A percentile compares a stretch with the other conserved stretches of the same genome.
These are phyloP conservation scores for Caenorhabditis tropicalis DNA, from an alignment of 1,140 invertebrate species.

Conservation along the genomic window DNA sequence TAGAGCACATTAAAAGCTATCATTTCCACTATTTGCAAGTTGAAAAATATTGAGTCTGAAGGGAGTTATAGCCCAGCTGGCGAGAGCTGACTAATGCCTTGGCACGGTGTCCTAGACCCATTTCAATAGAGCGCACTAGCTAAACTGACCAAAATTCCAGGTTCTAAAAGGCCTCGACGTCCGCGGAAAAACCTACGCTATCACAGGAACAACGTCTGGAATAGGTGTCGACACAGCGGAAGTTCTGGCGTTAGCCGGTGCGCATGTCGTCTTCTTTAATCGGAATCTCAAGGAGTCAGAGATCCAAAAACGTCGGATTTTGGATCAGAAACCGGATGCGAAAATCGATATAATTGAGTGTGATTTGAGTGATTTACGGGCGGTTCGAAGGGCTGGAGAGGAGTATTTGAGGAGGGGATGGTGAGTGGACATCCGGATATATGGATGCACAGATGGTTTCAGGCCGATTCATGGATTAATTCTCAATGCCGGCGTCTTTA, in stretches of 20 bases:
- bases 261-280: conserved; percentile 85
- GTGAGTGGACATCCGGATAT: background rate
- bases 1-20: too few relatives aligned
- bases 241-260: conserved; percentile 85
- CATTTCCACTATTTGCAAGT: too few relatives aligned
- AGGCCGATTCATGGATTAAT: conserved; percentile 85
- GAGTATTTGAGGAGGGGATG: conserved; percentile 38
- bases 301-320: conserved; percentile 74
- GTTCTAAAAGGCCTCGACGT: conserved; percentile 86
- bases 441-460: conserved; percentile 32
- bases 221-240: conserved; percentile 91
- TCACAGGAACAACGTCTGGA: conserved; percentile 88
- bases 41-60: too few relatives aligned
- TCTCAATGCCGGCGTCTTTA: conserved; percentile 89
- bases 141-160: too few relatives aligned
- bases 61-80: too few relatives aligned
- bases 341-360: conserved; percentile 53
- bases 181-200: conserved; percentile 81
- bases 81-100: too few relatives aligned
- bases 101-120: too few relatives aligned
- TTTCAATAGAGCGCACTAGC: too few relatives aligned
- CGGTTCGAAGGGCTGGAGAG: conserved; percentile 24
- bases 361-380: conserved; percentile 20
- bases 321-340: background rate
- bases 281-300: conserved; percentile 79